A percentile compares a stretch with the other conserved stretches of the same genome.
Conservation (phyloP, 2,888 invertebrate species). For the Dione juno region DNA sequence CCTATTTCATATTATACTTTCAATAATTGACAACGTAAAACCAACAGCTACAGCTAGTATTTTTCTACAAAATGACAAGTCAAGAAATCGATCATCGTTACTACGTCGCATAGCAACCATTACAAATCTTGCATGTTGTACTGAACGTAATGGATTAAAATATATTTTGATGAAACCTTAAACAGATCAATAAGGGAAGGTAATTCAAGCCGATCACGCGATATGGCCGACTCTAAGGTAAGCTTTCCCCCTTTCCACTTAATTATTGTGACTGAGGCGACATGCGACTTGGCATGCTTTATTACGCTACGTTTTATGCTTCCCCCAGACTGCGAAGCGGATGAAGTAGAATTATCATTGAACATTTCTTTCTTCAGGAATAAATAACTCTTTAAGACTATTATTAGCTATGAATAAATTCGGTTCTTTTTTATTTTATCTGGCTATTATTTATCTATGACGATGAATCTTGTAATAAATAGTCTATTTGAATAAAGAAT, state of each 20-base stretch:
- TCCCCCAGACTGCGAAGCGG: background rate
- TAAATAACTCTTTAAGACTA: background rate
- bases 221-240: conserved; percentile 77
- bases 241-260: conserved; percentile 63
- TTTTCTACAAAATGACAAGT: background rate
- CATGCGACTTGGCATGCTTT: conserved; percentile 56
- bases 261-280: conserved; percentile 71
- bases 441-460: background rate
- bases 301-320: conserved; percentile 29
- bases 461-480: too few relatives aligned
- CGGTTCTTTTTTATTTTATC: background rate
- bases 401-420: background rate
- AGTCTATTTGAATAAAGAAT: too few relatives aligned
- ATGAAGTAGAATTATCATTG: background rate
- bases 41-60: background rate
- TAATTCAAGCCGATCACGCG: conserved; percentile 75
- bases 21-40: background rate
- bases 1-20: too few relatives aligned
- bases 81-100: conserved; percentile 61
- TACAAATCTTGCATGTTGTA: conserved; percentile 64
- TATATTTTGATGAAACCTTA: conserved; percentile 71
- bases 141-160: conserved; percentile 72
- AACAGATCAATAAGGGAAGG: conserved; percentile 73
- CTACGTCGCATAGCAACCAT: conserved; percentile 62
- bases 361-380: background rate